These are phyloP conservation scores for Myiothlypis chrysogaster DNA, from an alignment of 2,797 vertebrate genomes.

Conservation along the genomic window DNA sequence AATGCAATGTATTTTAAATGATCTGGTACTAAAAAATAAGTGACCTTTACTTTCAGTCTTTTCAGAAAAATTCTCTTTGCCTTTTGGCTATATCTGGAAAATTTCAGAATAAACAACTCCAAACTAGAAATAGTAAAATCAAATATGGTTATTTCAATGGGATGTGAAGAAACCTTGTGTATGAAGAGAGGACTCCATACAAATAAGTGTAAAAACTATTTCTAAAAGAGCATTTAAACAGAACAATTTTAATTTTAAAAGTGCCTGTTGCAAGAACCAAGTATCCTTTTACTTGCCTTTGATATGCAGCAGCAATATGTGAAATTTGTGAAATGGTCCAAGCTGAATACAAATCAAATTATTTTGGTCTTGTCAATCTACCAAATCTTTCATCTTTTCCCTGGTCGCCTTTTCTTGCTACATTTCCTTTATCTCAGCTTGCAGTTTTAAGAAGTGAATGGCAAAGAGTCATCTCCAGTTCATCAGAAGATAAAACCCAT, in stretches of 20 bases:
- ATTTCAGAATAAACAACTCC: neutral
- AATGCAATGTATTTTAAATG: neutral
- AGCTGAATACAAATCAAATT: conserved; percentile 58
- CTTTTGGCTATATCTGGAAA: neutral
- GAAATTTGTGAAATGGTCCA: conserved; percentile 16
- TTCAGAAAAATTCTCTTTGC: neutral
- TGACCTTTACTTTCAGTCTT: neutral
- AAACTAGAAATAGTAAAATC: neutral
- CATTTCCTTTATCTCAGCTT: conserved; percentile 62
- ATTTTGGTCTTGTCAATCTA: conserved; percentile 50
- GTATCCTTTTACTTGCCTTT: neutral
- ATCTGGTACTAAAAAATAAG: neutral
- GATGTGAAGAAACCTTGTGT: neutral
- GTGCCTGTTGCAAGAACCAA: neutral
- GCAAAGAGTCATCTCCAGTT: conserved; percentile 65
- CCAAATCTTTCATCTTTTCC: conserved; percentile 61
- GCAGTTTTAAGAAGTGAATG: conserved; percentile 62
- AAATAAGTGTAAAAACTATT: neutral
- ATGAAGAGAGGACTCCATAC: neutral
- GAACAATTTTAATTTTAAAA: neutral
- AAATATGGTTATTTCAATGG: neutral
- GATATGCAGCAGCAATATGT: neutral
- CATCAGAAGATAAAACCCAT: conserved; percentile 66
- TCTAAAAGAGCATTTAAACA: neutral
- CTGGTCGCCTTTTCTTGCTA: conserved; percentile 30